phyloP scores from a whole-genome alignment of 2,888 invertebrate genomes.

The Rhabditoides inermis region DNA sequence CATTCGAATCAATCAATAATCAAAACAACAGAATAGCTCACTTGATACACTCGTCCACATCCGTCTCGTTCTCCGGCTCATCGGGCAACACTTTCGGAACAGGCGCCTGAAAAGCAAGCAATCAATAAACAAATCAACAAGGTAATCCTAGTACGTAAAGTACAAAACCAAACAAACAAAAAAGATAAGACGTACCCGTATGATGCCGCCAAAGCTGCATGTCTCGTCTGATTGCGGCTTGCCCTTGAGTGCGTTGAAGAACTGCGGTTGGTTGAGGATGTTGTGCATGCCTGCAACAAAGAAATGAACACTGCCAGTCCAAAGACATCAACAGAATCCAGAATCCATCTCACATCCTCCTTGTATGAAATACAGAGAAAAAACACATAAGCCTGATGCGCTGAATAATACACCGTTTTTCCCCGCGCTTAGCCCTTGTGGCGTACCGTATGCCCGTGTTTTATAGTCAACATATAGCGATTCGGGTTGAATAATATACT shows the following conservation, averaged over 20 bases:
- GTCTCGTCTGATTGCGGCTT: conserved; percentile 52
- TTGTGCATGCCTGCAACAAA: conserved; percentile 88
- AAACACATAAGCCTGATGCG: too few relatives aligned
- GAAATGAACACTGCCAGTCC: conserved; percentile 32
- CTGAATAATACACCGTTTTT: too few relatives aligned
- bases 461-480: too few relatives aligned
- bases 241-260: conserved; percentile 73
- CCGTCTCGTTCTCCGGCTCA: conserved; percentile 92
- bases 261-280: conserved; percentile 99
- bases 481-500: too few relatives aligned
- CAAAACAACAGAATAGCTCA: conserved; percentile 54
- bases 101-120: conserved; percentile 76
- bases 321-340: too few relatives aligned
- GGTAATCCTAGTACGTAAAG: too few relatives aligned
- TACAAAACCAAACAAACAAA: not conserved
- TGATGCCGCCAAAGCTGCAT: conserved; percentile 25
- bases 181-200: conserved; percentile 6
- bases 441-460: too few relatives aligned
- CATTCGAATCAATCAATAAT: too few relatives aligned
- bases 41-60: conserved; percentile 83
- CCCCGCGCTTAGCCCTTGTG: too few relatives aligned
- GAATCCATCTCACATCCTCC: too few relatives aligned
- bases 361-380: too few relatives aligned
- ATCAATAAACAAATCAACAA: conserved; percentile 6
- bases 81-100: conserved; percentile 80